phyloP scores from a whole-genome alignment of 2,113 vertebrate species.

The Oenanthe oenanthe region DNA sequence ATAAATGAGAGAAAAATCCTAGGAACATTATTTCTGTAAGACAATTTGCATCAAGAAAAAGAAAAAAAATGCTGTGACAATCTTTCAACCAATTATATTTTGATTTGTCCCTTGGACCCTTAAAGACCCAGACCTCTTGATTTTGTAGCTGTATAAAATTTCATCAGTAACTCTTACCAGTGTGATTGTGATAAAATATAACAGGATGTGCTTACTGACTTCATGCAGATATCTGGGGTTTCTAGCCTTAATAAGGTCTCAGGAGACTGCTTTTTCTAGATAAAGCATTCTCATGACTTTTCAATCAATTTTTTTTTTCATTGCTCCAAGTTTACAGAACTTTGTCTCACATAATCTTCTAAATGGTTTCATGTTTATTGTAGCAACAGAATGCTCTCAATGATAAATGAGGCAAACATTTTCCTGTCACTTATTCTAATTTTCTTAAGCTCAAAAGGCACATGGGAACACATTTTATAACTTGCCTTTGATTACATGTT shows the following conservation, averaged over 20 bases:
- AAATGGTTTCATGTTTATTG: not conserved
- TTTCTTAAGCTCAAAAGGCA: constrained; percentile 22
- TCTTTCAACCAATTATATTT: constrained; percentile 4
- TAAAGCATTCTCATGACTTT: not conserved
- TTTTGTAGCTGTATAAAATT: not conserved
- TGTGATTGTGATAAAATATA: not conserved
- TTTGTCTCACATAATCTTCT: constrained; percentile 5
- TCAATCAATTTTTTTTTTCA: not conserved
- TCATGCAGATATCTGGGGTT: not conserved
- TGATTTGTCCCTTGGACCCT: not conserved
- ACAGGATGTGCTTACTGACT: not conserved
- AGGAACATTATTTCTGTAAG: not conserved
- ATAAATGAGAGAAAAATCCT: not conserved
- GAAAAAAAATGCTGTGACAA: not conserved
- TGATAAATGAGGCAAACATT: constrained; percentile 11
- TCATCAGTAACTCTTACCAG: not conserved
- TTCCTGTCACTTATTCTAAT: constrained; percentile 52
- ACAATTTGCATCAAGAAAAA: not conserved
- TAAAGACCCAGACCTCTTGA: not conserved
- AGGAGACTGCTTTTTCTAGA: not conserved
- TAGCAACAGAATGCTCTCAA: not conserved
- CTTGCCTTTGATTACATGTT: constrained; percentile 8
- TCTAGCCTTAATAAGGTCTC: constrained; percentile 35
- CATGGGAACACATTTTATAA: not conserved
- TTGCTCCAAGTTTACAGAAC: not conserved